Percentiles rank a stretch among this genome's conserved stretches.
Evolutionary conservation across 2,888 invertebrate genomes (phyloP).

Genomic region (Hylaea fasciaria): DNA sequence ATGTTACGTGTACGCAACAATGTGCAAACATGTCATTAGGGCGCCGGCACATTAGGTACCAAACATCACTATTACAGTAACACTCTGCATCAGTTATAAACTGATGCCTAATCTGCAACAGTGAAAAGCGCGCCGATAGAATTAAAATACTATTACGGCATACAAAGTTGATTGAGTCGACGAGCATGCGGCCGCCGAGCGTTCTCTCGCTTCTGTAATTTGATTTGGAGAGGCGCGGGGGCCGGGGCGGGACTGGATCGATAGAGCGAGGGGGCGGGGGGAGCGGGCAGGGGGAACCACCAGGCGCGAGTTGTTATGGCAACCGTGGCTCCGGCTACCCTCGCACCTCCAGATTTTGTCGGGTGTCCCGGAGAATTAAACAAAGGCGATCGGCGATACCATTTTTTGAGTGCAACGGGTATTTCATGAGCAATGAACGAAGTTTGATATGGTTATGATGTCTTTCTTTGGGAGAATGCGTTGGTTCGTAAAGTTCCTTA

Average conservation of each 20-base stretch:
- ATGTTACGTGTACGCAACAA: constrained; percentile 58
- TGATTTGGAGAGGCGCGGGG: constrained; percentile 80
- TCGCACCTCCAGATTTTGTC: constrained; percentile 81
- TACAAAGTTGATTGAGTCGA: constrained; percentile 79
- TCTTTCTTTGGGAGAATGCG: neutral
- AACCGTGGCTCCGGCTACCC: constrained; percentile 74
- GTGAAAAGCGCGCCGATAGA: constrained; percentile 78
- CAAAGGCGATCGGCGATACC: constrained; percentile 77
- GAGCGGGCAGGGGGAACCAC: constrained; percentile 54
- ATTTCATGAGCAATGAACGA: constrained; percentile 32
- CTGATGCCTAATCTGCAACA: constrained; percentile 10
- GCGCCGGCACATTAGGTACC: constrained; percentile 20
- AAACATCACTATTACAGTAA: neutral
- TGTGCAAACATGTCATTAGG: constrained; percentile 75
- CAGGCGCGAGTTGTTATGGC: constrained; percentile 81
- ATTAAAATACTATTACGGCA: constrained; percentile 83
- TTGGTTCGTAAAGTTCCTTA: too few species aligned
- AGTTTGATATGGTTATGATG: constrained; percentile 4
- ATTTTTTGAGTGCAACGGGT: constrained; percentile 59
- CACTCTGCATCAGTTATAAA: neutral
- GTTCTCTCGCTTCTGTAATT: constrained; percentile 75
- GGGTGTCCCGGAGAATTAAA: constrained; percentile 81
- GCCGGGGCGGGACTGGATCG: constrained; percentile 62
- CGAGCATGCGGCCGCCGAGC: constrained; percentile 40
- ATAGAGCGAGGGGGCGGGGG: constrained; percentile 53